A percentile compares a stretch with the other conserved stretches of the same genome.
phyloP scores from a whole-genome alignment of 2,797 vertebrate genomes.

The Catostomus latipinnis region DNA sequence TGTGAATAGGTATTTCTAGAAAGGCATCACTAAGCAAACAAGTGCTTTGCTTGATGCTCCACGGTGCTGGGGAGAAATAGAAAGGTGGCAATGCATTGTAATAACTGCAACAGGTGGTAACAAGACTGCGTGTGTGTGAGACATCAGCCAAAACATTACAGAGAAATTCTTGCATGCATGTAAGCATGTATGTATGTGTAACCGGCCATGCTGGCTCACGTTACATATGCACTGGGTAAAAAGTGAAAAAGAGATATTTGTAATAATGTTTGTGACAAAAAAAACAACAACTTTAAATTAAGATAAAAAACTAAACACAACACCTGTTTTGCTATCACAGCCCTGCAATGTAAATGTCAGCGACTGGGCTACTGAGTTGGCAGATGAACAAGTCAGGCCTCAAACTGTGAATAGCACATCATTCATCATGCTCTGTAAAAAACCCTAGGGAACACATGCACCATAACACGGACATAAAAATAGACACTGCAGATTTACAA shows the following conservation, averaged over 20 bases:
- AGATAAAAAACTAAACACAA: constrained; percentile 14
- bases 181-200: too few relatives aligned
- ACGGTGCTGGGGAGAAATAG: too few relatives aligned
- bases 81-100: too few relatives aligned
- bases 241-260: background rate
- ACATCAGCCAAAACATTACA: too few relatives aligned
- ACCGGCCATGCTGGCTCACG: too few relatives aligned
- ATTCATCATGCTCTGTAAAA: constrained; percentile 56
- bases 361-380: constrained; percentile 59
- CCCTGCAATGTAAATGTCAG: constrained; percentile 60
- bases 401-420: constrained; percentile 58
- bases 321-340: constrained; percentile 56
- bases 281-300: background rate
- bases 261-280: constrained; percentile 7
- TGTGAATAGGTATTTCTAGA: too few relatives aligned
- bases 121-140: too few relatives aligned
- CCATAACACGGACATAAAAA: constrained; percentile 47
- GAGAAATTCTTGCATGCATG: too few relatives aligned
- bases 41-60: too few relatives aligned
- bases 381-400: constrained; percentile 54
- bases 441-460: constrained; percentile 47
- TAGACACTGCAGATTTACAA: constrained; percentile 45
- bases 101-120: too few relatives aligned
- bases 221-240: background rate
- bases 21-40: too few relatives aligned